Evolutionary conservation across 2,888 invertebrate species (phyloP).

Genomic region (Melinaea menophilus): DNA sequence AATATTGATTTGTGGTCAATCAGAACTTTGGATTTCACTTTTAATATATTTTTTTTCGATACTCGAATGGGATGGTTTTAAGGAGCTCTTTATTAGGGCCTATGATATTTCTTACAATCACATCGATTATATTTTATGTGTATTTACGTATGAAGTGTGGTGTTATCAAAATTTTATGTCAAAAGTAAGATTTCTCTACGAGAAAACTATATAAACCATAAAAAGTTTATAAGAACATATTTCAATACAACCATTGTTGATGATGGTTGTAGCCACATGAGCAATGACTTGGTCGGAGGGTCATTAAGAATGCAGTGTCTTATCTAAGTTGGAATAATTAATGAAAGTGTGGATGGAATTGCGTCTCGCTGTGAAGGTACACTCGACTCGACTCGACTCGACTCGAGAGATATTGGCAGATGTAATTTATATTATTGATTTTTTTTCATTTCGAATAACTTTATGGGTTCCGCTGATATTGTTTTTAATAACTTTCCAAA

Average conservation of each 20-base stretch:
- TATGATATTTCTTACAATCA: conserved; percentile 38
- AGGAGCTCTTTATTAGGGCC: conserved; percentile 47
- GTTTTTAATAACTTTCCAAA: not conserved
- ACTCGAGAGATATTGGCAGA: conserved; percentile 28
- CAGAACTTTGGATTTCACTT: conserved; percentile 76
- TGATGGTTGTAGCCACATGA: conserved; percentile 62
- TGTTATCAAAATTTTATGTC: conserved; percentile 27
- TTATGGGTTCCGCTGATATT: not conserved
- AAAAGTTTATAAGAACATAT: not conserved
- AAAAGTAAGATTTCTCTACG: conserved; percentile 23
- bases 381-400: conserved; percentile 32
- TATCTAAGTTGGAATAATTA: conserved; percentile 76
- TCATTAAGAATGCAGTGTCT: conserved; percentile 75
- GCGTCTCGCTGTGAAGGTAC: conserved; percentile 63
- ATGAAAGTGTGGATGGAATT: conserved; percentile 69
- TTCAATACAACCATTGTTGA: conserved; percentile 35
- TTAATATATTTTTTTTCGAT: conserved; percentile 68
- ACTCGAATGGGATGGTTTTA: conserved; percentile 45
- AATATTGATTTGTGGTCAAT: conserved; percentile 80
- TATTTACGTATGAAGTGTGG: conserved; percentile 24
- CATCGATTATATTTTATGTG: conserved; percentile 30
- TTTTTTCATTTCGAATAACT: not conserved
- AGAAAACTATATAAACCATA: conserved; percentile 1
- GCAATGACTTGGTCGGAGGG: conserved; percentile 60
- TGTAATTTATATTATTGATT: conserved; percentile 14